Percentiles rank a stretch among this genome's conserved stretches.
Conservation (phyloP, 2,888 invertebrate genomes). For the Euphydryas editha region DNA sequence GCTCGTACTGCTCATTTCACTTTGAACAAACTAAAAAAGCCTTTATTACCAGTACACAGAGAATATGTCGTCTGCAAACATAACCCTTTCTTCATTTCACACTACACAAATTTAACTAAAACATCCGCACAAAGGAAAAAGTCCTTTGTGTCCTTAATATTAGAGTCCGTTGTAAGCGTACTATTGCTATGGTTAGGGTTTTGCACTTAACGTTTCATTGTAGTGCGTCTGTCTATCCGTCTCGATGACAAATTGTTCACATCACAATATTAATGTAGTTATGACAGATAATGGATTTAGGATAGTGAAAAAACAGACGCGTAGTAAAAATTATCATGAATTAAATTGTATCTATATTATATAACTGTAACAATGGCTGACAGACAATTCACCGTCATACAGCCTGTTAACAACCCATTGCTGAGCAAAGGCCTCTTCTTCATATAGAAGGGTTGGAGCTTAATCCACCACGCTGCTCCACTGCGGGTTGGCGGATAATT, state of each 20-base stretch:
- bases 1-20: slow-evolving; percentile 22
- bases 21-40: slow-evolving; percentile 21
- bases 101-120: slow-evolving; percentile 41
- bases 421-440: too few species aligned
- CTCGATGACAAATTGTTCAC: slow-evolving; percentile 70
- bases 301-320: slow-evolving; percentile 36
- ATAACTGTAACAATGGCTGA: too few species aligned
- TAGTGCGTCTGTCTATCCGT: slow-evolving; percentile 63
- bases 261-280: slow-evolving; percentile 67
- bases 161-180: slow-evolving; percentile 24
- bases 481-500: too few species aligned
- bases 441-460: too few species aligned
- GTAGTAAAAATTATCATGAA: neutral
- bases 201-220: slow-evolving; percentile 48
- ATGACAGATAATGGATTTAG: slow-evolving; percentile 63
- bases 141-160: slow-evolving; percentile 29
- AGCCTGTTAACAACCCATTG: too few species aligned
- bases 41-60: slow-evolving; percentile 29
- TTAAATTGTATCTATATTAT: neutral
- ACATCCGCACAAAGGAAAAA: slow-evolving; percentile 35
- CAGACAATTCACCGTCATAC: too few species aligned
- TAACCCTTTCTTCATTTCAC: slow-evolving; percentile 36
- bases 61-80: slow-evolving; percentile 8
- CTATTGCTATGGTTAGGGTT: slow-evolving; percentile 36
- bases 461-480: too few species aligned